phyloP scores from a whole-genome alignment of 2,113 vertebrate genomes.

The Arenaria interpres region DNA sequence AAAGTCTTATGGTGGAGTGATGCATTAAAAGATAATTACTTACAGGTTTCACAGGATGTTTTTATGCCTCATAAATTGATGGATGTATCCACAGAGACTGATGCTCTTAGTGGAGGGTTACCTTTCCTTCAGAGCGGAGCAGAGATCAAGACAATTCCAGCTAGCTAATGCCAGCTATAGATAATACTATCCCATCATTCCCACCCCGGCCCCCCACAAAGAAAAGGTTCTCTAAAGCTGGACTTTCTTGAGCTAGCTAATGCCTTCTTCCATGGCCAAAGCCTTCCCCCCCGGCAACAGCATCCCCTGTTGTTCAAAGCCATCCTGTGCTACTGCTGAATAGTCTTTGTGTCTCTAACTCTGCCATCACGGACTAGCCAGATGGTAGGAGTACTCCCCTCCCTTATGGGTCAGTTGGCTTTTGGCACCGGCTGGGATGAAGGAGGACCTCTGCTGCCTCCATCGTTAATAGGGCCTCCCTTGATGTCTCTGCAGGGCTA shows the following conservation, averaged over 20 bases:
- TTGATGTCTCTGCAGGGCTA: background rate
- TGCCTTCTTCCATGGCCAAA: background rate
- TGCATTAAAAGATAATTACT: conserved; percentile 26
- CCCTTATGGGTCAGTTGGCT: background rate
- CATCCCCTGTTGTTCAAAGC: background rate
- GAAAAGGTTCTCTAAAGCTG: background rate
- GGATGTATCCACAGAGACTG: background rate
- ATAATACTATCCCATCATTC: background rate
- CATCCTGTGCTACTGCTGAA: background rate
- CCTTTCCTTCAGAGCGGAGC: background rate
- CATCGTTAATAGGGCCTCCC: background rate
- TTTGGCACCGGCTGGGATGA: background rate
- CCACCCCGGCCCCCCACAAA: background rate
- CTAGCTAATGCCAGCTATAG: background rate
- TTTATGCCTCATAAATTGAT: conserved; percentile 33
- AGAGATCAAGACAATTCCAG: background rate
- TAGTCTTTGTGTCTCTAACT: background rate
- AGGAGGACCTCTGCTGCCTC: background rate
- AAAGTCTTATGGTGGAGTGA: background rate
- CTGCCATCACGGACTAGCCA: background rate
- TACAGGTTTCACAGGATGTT: conserved; percentile 11
- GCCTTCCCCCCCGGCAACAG: background rate
- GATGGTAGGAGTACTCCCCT: background rate
- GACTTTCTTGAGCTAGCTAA: background rate
- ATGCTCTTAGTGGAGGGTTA: background rate